phyloP scores from a whole-genome alignment of 2,888 invertebrate genomes.

The Torymus auratus region DNA sequence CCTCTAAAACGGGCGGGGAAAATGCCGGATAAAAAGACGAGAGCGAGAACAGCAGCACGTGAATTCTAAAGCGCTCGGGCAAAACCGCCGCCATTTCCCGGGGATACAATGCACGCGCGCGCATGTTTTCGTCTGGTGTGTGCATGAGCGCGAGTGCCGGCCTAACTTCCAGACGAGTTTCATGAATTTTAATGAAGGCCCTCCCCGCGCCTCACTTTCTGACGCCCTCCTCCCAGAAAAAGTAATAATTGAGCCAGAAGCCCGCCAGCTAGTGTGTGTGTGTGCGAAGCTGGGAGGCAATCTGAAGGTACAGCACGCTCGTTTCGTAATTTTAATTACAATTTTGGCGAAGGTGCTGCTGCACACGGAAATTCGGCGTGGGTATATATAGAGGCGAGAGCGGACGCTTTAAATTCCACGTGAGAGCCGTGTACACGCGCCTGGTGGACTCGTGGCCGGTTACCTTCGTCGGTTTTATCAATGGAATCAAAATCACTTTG shows the following conservation, averaged over 20 bases:
- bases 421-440: background rate
- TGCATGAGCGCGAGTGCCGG: slow-evolving; percentile 33
- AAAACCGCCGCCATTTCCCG: slow-evolving; percentile 58
- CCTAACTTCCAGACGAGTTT: slow-evolving; percentile 60
- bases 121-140: background rate
- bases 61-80: slow-evolving; percentile 72
- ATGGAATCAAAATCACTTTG: slow-evolving; percentile 29
- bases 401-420: slow-evolving; percentile 24
- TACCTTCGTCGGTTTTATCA: slow-evolving; percentile 19
- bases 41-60: slow-evolving; percentile 60
- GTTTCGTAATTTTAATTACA: slow-evolving; percentile 58
- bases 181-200: slow-evolving; percentile 66
- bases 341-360: slow-evolving; percentile 49
- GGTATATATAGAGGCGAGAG: background rate
- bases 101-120: slow-evolving; percentile 50
- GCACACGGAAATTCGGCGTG: slow-evolving; percentile 35
- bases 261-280: slow-evolving; percentile 2
- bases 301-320: slow-evolving; percentile 41
- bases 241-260: slow-evolving; percentile 56
- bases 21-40: slow-evolving; percentile 41
- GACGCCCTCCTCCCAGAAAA: slow-evolving; percentile 47
- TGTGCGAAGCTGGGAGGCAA: slow-evolving; percentile 6
- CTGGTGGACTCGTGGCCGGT: background rate
- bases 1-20: slow-evolving; percentile 67
- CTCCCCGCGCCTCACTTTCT: background rate